Conservation (phyloP, 2,888 invertebrate genomes). For the Cremastinae sp. region DNA sequence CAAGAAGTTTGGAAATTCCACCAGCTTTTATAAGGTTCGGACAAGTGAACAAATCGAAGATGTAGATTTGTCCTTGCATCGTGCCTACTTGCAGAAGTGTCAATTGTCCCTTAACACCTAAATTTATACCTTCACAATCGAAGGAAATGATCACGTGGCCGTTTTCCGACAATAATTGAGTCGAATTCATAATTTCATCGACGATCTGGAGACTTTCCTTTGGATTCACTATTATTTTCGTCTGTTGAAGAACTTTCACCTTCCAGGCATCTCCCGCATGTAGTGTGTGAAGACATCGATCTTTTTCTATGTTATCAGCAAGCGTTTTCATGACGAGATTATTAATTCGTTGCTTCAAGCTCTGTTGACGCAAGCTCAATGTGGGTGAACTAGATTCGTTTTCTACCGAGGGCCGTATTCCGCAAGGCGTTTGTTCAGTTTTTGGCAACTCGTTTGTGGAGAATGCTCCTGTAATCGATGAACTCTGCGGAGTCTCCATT, state of each 20-base stretch:
- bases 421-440: constrained; percentile 56
- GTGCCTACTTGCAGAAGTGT: constrained; percentile 93
- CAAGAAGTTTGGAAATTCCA: constrained; percentile 89
- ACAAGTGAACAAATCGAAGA: constrained; percentile 93
- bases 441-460: constrained; percentile 65
- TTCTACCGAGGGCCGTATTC: constrained; percentile 66
- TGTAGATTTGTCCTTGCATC: constrained; percentile 89
- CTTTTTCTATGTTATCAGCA: constrained; percentile 90
- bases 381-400: constrained; percentile 73
- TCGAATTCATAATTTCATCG: constrained; percentile 86
- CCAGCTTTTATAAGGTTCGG: constrained; percentile 89
- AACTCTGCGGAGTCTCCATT: constrained; percentile 12
- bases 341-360: constrained; percentile 93
- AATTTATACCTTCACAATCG: constrained; percentile 96
- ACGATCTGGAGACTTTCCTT: constrained; percentile 90
- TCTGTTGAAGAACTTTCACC: constrained; percentile 89
- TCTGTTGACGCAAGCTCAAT: constrained; percentile 82
- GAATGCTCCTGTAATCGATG: constrained; percentile 18
- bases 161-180: constrained; percentile 71
- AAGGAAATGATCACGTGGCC: constrained; percentile 87
- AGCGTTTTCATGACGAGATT: constrained; percentile 93
- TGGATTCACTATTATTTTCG: constrained; percentile 89
- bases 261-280: constrained; percentile 88
- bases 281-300: constrained; percentile 79
- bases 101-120: constrained; percentile 93